These are phyloP conservation scores for Megaceryle maxima DNA, from an alignment of 2,113 vertebrate genomes.

Conservation along the genomic window DNA sequence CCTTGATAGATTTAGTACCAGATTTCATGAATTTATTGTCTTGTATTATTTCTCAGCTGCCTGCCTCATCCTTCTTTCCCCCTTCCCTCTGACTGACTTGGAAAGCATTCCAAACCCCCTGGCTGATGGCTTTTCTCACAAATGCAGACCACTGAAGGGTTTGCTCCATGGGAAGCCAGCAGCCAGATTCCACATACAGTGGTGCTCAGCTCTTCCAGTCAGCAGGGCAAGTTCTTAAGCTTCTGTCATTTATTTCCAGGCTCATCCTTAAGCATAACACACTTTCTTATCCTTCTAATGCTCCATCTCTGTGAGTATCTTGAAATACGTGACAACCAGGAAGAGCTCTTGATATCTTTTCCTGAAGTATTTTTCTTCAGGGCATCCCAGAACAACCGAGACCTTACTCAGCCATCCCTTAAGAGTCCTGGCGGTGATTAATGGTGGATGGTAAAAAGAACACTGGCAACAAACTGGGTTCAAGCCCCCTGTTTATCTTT, in stretches of 20 bases:
- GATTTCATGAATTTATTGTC: constrained; percentile 26
- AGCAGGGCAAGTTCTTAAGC: neutral
- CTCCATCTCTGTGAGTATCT: neutral
- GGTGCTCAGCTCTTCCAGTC: neutral
- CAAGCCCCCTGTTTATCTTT: neutral
- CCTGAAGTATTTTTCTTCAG: neutral
- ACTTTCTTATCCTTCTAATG: neutral
- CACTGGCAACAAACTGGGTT: neutral
- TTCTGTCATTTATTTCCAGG: neutral
- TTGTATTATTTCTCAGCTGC: constrained; percentile 9
- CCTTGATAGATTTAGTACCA: constrained; percentile 60
- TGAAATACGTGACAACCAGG: neutral
- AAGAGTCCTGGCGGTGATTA: neutral
- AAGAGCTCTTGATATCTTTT: neutral
- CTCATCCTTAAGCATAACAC: neutral
- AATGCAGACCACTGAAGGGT: neutral
- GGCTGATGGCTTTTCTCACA: neutral
- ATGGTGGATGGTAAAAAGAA: neutral
- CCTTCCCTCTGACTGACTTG: neutral
- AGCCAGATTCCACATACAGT: rapidly evolving
- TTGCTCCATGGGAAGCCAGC: neutral
- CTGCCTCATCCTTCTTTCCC: neutral
- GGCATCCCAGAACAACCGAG: neutral
- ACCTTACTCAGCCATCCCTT: neutral
- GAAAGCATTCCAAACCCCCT: neutral